Base-by-base conservation (phyloP, 2,888 invertebrate genomes). In the Cataglyphis rosenhaueri region DNA sequence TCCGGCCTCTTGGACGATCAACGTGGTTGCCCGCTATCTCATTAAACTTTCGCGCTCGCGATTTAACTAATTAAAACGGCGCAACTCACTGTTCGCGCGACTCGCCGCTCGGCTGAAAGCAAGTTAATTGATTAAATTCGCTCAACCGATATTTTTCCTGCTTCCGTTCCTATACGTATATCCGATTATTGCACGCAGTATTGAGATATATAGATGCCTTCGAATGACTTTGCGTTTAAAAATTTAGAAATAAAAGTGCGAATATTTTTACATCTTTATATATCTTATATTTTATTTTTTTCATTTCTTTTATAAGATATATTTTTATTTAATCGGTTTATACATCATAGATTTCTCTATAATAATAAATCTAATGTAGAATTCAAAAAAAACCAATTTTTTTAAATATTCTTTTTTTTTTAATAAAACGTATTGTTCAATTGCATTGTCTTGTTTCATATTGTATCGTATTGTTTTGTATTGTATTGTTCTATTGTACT, bases 1-100 rank as follows among this genome's bases (percentile, higher is more conserved):
- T 9, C 55, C n/a, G 6, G 18, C 6, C 41, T 68, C 66, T 66
- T 76, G n/a, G 15, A 76, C 38, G 68, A 68, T 76, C 41, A 41
- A 38, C 38, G 55, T 12, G n/a, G n/a, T 76, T 66, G 38, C 55
- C 9, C 66, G 41, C 38, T 32, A 32, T 32, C 25, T 55, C 29
- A 68, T 68, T 55, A 66, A 76, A 55, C 38, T 64, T 12, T 12
- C 10, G n/a, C 21, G n/a, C 44, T 38, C 5, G 68, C 68, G 12
- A 57, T 76, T 76, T 55, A 57, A 68, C 68, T 76, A 68, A 76
- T 76, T 76, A 68, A 68, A 68, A 76, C 21, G 55, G n/a, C 41
- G 76, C 29, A 76, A 76, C 25, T 75, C 76, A 15, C 12, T 44
- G 29, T 15, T 21, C 18, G 48, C 25, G 3, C 10, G 8, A 35